Percentiles rank a stretch among this genome's conserved stretches.
Conservation (phyloP, 1,140 invertebrate species). For the Caenorhabditis inopinata region DNA sequence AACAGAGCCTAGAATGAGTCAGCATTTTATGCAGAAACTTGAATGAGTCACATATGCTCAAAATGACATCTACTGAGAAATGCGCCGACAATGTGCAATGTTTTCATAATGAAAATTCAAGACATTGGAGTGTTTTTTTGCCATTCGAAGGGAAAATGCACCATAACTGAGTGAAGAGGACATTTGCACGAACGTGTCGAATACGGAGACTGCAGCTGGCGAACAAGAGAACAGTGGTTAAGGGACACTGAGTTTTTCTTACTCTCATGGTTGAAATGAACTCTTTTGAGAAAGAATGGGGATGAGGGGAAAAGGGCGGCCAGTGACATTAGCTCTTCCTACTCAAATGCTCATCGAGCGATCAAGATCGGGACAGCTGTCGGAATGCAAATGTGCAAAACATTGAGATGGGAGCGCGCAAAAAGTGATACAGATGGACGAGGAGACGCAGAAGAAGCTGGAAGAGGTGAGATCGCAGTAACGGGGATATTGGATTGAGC, state of each 20-base stretch:
- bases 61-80: no score
- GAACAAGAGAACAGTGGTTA: not conserved
- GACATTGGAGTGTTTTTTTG: no score
- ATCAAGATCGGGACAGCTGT: constrained; percentile 7
- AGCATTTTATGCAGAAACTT: not conserved
- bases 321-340: constrained; percentile 11
- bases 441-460: not conserved
- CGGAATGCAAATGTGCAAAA: constrained; percentile 29
- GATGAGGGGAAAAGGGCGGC: not conserved
- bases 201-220: not conserved
- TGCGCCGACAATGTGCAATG: no score
- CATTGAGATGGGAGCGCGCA: constrained; percentile 18
- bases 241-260: not conserved
- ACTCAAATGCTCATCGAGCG: not conserved
- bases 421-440: not conserved
- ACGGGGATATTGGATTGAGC: not conserved
- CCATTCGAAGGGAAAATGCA: not conserved
- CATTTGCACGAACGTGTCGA: not conserved
- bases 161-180: not conserved
- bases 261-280: not conserved
- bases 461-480: constrained; percentile 11
- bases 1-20: not conserved
- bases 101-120: no score
- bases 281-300: not conserved
- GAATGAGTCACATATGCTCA: no score